Evolutionary conservation across 2,113 vertebrate species (phyloP).

Genomic region (Nothocercus julius): DNA sequence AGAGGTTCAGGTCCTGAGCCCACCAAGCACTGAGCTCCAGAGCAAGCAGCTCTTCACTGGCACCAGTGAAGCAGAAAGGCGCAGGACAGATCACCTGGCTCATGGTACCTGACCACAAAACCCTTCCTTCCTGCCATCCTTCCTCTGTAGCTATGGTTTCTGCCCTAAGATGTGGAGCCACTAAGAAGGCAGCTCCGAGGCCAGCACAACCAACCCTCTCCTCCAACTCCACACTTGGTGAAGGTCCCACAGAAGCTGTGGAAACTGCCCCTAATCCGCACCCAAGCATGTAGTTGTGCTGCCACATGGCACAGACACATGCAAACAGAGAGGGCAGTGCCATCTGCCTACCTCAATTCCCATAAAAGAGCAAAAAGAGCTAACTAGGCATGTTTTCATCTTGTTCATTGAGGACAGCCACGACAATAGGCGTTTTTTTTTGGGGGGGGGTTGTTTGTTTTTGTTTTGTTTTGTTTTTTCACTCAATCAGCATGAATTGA

Average conservation of each 20-base stretch:
- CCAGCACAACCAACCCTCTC: neutral
- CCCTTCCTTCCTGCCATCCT: neutral
- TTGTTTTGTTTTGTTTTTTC: neutral
- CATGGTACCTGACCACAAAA: neutral
- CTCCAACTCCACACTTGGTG: neutral
- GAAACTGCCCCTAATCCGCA: neutral
- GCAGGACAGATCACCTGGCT: neutral
- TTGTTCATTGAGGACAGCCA: accelerated
- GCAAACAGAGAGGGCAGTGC: neutral
- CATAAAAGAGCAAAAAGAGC: neutral
- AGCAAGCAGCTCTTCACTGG: neutral
- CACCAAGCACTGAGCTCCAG: neutral
- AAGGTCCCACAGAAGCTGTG: too few species aligned
- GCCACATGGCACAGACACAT: neutral
- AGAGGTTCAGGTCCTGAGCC: neutral
- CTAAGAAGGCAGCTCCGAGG: neutral
- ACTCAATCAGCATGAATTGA: neutral
- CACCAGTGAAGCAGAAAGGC: neutral
- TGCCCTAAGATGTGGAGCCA: neutral
- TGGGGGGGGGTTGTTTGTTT: too few species aligned
- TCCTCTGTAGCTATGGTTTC: neutral
- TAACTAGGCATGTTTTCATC: neutral
- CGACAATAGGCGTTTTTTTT: neutral
- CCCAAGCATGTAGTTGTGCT: too few species aligned
- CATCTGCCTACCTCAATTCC: neutral